Evolutionary conservation across 35 echinoderm and acorn worm genomes (phyloP), one percentile per base, ranked within the genome.

Genomic region (Apostichopus parvimensis): DNA sequence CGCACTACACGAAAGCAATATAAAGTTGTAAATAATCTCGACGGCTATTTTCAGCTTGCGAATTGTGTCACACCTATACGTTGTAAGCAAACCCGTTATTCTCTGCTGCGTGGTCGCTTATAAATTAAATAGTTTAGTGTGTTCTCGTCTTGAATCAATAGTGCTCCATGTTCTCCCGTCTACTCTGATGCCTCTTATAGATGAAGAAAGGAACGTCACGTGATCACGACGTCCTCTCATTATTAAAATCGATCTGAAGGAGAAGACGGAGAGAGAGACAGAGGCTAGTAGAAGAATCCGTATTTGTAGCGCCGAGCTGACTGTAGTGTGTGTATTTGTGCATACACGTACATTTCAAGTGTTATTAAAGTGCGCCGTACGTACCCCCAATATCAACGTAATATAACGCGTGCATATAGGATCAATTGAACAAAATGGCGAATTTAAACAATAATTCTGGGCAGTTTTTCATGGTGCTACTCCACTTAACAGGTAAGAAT

Each of bases 171-270:
- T 82, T 11, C 11, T 18, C 64, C 64, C 18, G 18, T 18, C 18
- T 68, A 68, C 64, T 14, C 5, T 15, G 79, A 6, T 34, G 53
- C 10, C 79, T 81, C 22, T 54, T 14, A 4, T 45, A 8, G 79
- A 82, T 53, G 79, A 17, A 82, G 45, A 56, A 82, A 82, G 79
- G 55, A 17, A 18, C 18, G 17, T 82, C 79, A 82, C 79, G 79
- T 82, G 79, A 82, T 17, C 24, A n/a, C 52, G 55, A 82, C 9
- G 34, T 82, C 18, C 18, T 56, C 79, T 82, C 79, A 82, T 82
- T 82, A 82, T 82, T 82, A 82, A 82, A 20, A 82, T 82, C 79
- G 79, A 82, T 82, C n/a, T 54, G 17, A 82, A 82, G 79, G 55
- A 68, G 64, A 11, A 68, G 64, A 18, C 64, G 18, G 64, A 11